phyloP scores from a whole-genome alignment of 2,888 invertebrate species.

The Noctua janthina region DNA sequence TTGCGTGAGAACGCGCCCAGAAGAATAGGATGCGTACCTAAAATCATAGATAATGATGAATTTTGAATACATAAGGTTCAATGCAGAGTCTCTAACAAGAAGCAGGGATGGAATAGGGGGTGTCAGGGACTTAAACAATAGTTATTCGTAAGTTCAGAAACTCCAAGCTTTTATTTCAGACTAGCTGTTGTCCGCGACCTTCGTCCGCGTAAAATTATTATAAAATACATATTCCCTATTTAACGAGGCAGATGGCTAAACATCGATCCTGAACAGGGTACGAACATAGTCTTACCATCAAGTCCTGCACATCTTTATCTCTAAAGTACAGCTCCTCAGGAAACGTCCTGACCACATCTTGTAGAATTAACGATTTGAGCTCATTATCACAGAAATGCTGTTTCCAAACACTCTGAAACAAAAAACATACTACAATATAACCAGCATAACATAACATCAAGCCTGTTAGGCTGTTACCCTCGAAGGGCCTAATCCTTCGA shows the following conservation, averaged over 20 bases:
- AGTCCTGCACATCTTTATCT: slow-evolving; percentile 91
- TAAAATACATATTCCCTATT: too few relatives aligned
- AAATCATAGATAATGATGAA: neutral
- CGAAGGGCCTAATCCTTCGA: neutral
- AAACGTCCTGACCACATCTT: slow-evolving; percentile 95
- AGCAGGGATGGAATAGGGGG: neutral
- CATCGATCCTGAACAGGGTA: neutral
- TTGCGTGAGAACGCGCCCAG: slow-evolving; percentile 92
- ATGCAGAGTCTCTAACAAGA: neutral
- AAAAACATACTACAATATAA: slow-evolving; percentile 10
- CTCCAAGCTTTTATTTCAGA: too few relatives aligned
- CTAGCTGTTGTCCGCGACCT: too few relatives aligned
- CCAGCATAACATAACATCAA: neutral
- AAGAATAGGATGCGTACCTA: slow-evolving; percentile 91
- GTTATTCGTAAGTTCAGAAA: too few relatives aligned
- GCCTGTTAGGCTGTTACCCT: too few relatives aligned
- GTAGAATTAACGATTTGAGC: slow-evolving; percentile 93
- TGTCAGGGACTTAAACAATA: neutral
- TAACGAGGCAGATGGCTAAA: neutral
- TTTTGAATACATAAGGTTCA: neutral
- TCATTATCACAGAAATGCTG: slow-evolving; percentile 96
- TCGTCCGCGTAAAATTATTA: too few relatives aligned
- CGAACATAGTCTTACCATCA: slow-evolving; percentile 90
- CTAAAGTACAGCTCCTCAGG: slow-evolving; percentile 95
- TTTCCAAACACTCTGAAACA: slow-evolving; percentile 95